Evolutionary conservation across 2,888 invertebrate genomes (phyloP), one percentile per base, ranked within the genome.

Genomic region (Oeneis ivallda): DNA sequence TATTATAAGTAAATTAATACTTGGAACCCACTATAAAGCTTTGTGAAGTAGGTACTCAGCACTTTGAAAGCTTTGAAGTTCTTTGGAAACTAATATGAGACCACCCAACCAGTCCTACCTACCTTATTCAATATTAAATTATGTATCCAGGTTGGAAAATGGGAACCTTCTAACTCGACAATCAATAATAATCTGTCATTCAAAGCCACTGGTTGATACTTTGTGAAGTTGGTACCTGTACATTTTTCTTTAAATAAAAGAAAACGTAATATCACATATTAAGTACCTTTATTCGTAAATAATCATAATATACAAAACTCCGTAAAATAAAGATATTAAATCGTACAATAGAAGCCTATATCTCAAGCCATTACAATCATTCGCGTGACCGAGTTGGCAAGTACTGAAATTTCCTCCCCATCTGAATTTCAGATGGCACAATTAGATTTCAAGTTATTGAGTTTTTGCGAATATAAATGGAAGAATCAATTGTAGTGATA

Each of bases 401-500:
- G 13, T 32, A 15, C 45, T 61, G 19, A 58, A 59, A 47, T 15
- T 41, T 52, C 19, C 37, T 19, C 26, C 19, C 57, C 43, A 43
- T 43, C 57, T n/a, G 57, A 43, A 57, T 32, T 57, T 45, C 58
- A 34, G 58, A 58, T 58, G 58, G 47, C 58, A 58, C 58, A 58
- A 58, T 58, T 47, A 47, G 34, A 58, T 58, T 47, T 9, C 4
- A 9, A 58, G 58, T 72, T 70, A 76, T 74, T 70, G 69, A 71
- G 71, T 67, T 64, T 56, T 70, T 65, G 58, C 64, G 74, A 74
- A 76, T 75, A 66, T 50, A 71, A 72, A 76, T 73, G 72, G 71
- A 58, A 39, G 57, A 64, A 72, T 72, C 66, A 41, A 11, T 52
- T 52, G 26, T 61, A 19, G n/a, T 26, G 61, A 52, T 52, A 52